Evolutionary conservation across 1,140 invertebrate species (phyloP), one percentile per base, ranked within the genome.

Genomic region (Dreissena rostriformis): DNA sequence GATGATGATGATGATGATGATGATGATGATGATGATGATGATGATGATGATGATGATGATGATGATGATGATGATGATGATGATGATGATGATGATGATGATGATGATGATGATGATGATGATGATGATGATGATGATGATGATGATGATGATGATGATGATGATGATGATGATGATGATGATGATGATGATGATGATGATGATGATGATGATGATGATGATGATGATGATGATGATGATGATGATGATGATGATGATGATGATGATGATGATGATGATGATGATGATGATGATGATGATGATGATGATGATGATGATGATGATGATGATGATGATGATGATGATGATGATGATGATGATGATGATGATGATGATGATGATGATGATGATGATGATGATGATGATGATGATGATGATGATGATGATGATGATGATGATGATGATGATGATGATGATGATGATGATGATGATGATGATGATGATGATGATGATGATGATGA

Each of bases 41-140:
- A 57, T 57, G 55, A 57, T 57, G 55, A 57, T 57, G 55, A 57
- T 57, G 55, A 57, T 57, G 55, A 57, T 57, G 55, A 57, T 57
- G 55, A 57, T 57, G 55, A 57, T 57, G 55, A 57, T 57, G 55
- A 57, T 57, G 55, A 57, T 57, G 55, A 57, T 57, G 55, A 57
- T 57, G 55, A 57, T 57, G 55, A 57, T 57, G 55, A 57, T 57
- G 55, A 57, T 57, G 55, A 57, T 57, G 55, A 57, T 57, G 55
- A 57, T 57, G 55, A 57, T 57, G 55, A 57, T 57, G 55, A 57
- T 57, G 55, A 57, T 57, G 55, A 57, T 57, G 55, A 57, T 57
- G 55, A 57, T 57, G 55, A 57, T 57, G 55, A 57, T 57, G 55
- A 57, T 57, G 55, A 57, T 57, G 55, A 57, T 57, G 55, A 57